Base-by-base conservation (phyloP, 2,113 vertebrate species). In the Puntigrus tetrazona region DNA sequence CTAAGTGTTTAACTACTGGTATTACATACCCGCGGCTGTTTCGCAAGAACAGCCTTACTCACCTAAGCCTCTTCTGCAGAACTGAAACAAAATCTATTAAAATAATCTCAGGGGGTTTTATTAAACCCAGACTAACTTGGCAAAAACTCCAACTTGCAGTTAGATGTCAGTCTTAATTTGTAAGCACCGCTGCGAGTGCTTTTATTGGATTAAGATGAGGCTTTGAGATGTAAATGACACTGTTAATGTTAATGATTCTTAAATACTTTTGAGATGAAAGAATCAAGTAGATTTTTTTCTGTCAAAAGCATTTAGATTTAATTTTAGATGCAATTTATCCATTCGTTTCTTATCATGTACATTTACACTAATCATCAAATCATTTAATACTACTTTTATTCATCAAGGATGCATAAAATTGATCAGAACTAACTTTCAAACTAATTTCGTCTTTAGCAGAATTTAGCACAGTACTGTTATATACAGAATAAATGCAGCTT, bases 1-100 rank as follows among this genome's bases (percentile, higher is more conserved):
- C 78, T 25, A 70, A 82, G 80, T 55, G 65, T 82, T 52, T 82
- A 82, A 70, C 65, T 81, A 52, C 63, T 82, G 79, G 20, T 70
- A 55, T 82, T 82, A 82, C 65, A 82, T 55, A 72, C 43, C 65
- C 45, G 1, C 52, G 80, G 63, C 43, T 70, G 45, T 82, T 82
- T 82, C 31, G 20, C 65, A 82, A 82, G 43, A 70, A 27, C 6
- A 57, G 63, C 29, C 63, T 80, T 65, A 47, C 41, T 34, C 29
- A 70, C 65, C 65, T 70, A 82, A 82, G 80, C 65, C 59, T 67
- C 29, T 34, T 67, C 10, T 20, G 11, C 43, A 82, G 65, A 70
- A 70, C 31, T 82, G 29, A 67, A 82, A 82, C 29, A n/a, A 20
- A 47, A 82, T 70, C 45, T 82, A 55, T 70, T 34, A 55, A 70